Evolutionary conservation across 1,140 invertebrate genomes (phyloP).

Genomic region (Drosophila pseudoobscura): DNA sequence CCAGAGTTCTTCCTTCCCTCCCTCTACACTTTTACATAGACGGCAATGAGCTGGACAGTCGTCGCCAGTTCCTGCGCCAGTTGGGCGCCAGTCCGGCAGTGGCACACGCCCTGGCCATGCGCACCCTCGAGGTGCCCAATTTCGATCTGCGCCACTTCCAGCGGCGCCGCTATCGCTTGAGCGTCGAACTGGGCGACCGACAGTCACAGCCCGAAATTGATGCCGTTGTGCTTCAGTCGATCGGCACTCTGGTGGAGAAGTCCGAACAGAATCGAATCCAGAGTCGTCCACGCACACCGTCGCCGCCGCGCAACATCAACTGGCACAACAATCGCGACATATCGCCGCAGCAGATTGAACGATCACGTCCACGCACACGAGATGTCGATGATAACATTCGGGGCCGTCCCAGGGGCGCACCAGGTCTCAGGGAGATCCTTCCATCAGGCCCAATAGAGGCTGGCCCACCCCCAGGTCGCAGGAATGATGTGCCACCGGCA

Average conservation of each 20-base stretch:
- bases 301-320: conserved; percentile 56
- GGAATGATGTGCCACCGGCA: too few species aligned
- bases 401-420: neutral
- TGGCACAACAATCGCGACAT: conserved; percentile 35
- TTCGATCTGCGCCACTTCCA: conserved; percentile 52
- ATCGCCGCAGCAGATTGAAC: neutral
- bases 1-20: conserved; percentile 7
- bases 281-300: conserved; percentile 28
- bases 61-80: conserved; percentile 39
- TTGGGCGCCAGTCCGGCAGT: conserved; percentile 42
- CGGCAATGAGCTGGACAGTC: conserved; percentile 28
- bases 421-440: neutral
- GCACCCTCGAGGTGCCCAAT: conserved; percentile 24
- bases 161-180: conserved; percentile 30
- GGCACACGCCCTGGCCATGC: conserved; percentile 42
- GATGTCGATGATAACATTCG: neutral
- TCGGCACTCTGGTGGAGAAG: conserved; percentile 22
- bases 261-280: neutral
- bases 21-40: neutral
- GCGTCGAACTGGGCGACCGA: conserved; percentile 45
- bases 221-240: conserved; percentile 24
- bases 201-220: conserved; percentile 34
- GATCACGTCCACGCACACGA: conserved; percentile 11
- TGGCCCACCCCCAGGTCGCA: too few species aligned
- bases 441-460: too few species aligned